Base-by-base conservation (phyloP, 1,140 invertebrate species). In the Plutomurus gul region DNA sequence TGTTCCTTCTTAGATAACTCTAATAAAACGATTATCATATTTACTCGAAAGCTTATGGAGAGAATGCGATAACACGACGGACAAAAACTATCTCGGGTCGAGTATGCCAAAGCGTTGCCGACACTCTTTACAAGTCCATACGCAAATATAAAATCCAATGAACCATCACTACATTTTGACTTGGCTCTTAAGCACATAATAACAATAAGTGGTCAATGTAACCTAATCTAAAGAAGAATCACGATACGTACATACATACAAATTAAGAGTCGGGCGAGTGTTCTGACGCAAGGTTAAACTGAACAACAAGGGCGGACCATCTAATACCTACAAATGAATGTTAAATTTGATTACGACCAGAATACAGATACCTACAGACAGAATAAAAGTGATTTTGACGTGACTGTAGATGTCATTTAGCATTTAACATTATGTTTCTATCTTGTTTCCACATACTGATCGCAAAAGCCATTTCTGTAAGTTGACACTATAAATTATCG, bases 11-110 rank as follows among this genome's bases (percentile, higher is more conserved):
- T n/a, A 43, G 39, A 43, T 2, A 36, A 16, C 27, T 33, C 25
- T 60, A 60, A 60, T 65, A 65, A 33, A 65, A 65, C 36, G 30
- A 65, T 65, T 65, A 65, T 51, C 47, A 65, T 65, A 33, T 65
- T 65, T 65, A 65, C 56, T 65, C 36, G 36, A 65, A 33, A 30
- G 6, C 36, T 36, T 30, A 65, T 33, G 13, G 27, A 27, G 13
- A 11, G 30, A n/a, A 36, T 8, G 16, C 27, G 30, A 65, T 36
- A 36, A 36, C 2, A n/a, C 11, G 18, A 1, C 30, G 56, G 39
- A 65, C 30, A 65, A 30, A 65, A 36, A 36, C 27, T 65, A 13
- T 33, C 25, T 10, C 10, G 39, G 11, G 10, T 13, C 39, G n/a
- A 10, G 11, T 43, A 13, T 13, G 39, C 20, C 20, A 51, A 51